Evolutionary conservation across 37 sponge, comb jelly and placozoan genomes (phyloP).

Genomic region (Ianthella basta): DNA sequence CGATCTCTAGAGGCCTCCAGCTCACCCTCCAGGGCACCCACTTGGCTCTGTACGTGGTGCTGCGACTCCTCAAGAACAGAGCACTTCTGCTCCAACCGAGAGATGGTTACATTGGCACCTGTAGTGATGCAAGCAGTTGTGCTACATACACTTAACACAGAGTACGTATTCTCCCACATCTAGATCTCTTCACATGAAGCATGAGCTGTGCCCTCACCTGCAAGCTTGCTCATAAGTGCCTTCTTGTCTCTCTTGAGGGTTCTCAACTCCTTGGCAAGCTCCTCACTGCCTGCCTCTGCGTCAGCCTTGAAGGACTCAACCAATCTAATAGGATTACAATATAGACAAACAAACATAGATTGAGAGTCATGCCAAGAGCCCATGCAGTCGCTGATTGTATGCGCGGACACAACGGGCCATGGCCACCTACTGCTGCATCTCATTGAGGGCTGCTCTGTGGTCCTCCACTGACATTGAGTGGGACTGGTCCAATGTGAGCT

Average conservation of each 20-base stretch:
- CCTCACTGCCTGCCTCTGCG: slow-evolving; percentile 31
- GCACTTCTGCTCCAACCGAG: slow-evolving; percentile 52
- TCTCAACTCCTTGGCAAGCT: neutral
- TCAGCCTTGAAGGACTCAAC: slow-evolving; percentile 26
- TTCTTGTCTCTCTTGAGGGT: slow-evolving; percentile 38
- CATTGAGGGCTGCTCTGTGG: slow-evolving; percentile 33
- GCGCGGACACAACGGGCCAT: neutral
- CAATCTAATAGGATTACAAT: neutral
- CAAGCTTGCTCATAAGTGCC: slow-evolving; percentile 34
- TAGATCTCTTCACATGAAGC: neutral
- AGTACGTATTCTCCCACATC: neutral
- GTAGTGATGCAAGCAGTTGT: neutral
- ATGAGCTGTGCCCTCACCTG: slow-evolving; percentile 34
- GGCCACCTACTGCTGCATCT: slow-evolving; percentile 46
- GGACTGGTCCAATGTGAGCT: neutral
- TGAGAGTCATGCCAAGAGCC: neutral
- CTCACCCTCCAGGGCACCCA: slow-evolving; percentile 37
- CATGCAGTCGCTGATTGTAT: neutral
- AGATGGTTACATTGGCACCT: slow-evolving; percentile 45
- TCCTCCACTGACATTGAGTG: slow-evolving; percentile 40
- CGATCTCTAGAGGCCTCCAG: slow-evolving; percentile 57
- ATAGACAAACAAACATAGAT: neutral
- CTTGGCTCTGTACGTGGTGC: slow-evolving; percentile 22
- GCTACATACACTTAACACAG: too few relatives aligned
- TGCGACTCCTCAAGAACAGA: slow-evolving; percentile 18